Conservation (phyloP, 92 coral and sea anemone genomes). For the Palythoa caribaeorum region DNA sequence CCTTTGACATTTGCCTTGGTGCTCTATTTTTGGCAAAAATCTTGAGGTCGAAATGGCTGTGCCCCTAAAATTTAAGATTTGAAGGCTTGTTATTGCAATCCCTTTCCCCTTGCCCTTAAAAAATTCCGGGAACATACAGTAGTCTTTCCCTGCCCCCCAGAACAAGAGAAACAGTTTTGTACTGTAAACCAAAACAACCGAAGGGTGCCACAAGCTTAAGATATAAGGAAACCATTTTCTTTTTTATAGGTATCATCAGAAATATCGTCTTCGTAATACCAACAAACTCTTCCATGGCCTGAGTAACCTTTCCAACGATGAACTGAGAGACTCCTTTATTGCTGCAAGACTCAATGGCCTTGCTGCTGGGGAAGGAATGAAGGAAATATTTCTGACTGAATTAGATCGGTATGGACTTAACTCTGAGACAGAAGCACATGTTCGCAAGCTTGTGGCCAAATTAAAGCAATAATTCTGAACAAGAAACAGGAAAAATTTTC, state of each 20-base stretch:
- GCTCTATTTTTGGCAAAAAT: too few relatives aligned
- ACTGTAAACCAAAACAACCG: too few relatives aligned
- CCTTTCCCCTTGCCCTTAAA: too few relatives aligned
- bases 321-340: constrained; percentile 40
- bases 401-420: constrained; percentile 9
- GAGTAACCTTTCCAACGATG: constrained; percentile 24
- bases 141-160: too few relatives aligned
- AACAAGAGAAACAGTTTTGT: too few relatives aligned
- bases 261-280: constrained; percentile 34
- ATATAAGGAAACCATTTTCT: neutral
- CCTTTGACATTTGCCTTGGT: too few relatives aligned
- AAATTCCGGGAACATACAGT: too few relatives aligned
- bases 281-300: constrained; percentile 11
- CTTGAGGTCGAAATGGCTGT: too few relatives aligned
- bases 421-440: neutral
- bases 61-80: too few relatives aligned
- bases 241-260: constrained; percentile 41
- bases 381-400: neutral
- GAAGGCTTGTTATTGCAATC: too few relatives aligned
- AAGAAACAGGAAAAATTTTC: neutral
- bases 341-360: constrained; percentile 54
- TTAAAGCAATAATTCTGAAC: constrained; percentile 2
- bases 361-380: constrained; percentile 26
- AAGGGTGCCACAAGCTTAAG: too few relatives aligned
- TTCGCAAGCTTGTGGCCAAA: constrained; percentile 1